These are phyloP conservation scores for Sciaenops ocellatus DNA, from an alignment of 2,797 vertebrate genomes.

Conservation along the genomic window DNA sequence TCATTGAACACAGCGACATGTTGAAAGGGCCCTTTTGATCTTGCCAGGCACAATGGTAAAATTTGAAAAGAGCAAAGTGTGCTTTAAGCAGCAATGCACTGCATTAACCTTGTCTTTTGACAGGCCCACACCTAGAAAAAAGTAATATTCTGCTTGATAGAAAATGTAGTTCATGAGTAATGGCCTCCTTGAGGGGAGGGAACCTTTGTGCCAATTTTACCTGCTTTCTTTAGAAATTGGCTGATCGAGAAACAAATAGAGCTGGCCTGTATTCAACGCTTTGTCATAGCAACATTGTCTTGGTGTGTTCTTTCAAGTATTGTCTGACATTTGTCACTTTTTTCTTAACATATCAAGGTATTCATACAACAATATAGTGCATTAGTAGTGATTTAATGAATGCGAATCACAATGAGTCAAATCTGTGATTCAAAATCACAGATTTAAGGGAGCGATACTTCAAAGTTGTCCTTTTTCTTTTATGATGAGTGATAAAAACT, in stretches of 20 bases:
- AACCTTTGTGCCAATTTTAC: conserved; percentile 61
- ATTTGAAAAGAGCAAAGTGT: conserved; percentile 87
- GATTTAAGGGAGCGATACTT: conserved; percentile 25
- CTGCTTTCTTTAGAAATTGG: conserved; percentile 47
- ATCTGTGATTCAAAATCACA: not conserved
- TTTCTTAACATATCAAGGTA: not conserved
- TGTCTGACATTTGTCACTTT: not conserved
- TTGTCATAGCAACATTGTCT: conserved; percentile 15
- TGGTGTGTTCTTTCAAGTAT: conserved; percentile 21
- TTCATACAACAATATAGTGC: not conserved
- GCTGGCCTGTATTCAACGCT: conserved; percentile 27
- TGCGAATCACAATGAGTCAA: not conserved
- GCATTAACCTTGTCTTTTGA: conserved; percentile 85
- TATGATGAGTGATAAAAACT: conserved; percentile 62
- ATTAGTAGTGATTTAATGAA: conserved; percentile 3
- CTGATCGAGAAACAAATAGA: conserved; percentile 34
- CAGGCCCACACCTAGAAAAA: conserved; percentile 81
- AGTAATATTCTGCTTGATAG: conserved; percentile 72
- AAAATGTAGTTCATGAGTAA: conserved; percentile 73
- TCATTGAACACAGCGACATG: conserved; percentile 70
- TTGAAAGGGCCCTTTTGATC: conserved; percentile 85
- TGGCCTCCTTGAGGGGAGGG: conserved; percentile 51
- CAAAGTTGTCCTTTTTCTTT: conserved; percentile 53
- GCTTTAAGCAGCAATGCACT: conserved; percentile 78
- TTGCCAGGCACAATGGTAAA: conserved; percentile 79